Base-by-base conservation (phyloP, 2,113 vertebrate genomes). In the Bubo scandiacus region DNA sequence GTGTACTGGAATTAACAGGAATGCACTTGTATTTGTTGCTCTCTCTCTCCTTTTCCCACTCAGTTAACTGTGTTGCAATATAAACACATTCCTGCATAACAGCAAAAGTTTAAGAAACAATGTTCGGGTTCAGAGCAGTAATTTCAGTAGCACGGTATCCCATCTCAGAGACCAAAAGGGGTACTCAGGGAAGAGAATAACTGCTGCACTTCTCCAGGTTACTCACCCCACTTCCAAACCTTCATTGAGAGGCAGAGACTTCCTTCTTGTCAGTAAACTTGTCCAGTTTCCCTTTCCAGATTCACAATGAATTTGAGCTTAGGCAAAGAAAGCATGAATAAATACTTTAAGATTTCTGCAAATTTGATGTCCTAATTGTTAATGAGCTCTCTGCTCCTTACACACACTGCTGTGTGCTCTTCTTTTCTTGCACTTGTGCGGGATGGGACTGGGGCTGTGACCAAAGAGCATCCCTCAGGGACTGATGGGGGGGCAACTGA, bases 131-230 rank as follows among this genome's bases (percentile, higher is more conserved):
- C 26, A n/a, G 77, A 63, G 70, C 45, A 42, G 19, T 10, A 6
- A 25, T 11, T 77, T 27, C 30, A 5, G 0, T 11, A 5, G 19
- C 1, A 3, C 17, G 5, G 22, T 8, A 19, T 9, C 49, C 34
- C 63, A 22, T 15, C 70, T 17, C 34, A 20, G 43, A 52, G 9
- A 26, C 4, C 27, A 5, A 14, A 54, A 36, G 47, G 42, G 26
- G 26, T 21, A 6, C 17, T 10, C 30, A 12, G 6, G 29, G 42
- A 62, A 70, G 11, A 38, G 26, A 36, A 7, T 13, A 73, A 30
- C 43, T 59, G 19, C 67, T 17, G 32, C 3, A 3, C 38, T 72
- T 71, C 45, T 54, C 40, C 45, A 21, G 8, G 17, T 32, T 51
- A 6, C 49, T 25, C 68, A 17, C 16, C 34, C 61, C 27, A 12